Evolutionary conservation across 2,888 invertebrate species (phyloP).

Genomic region (Acanthacorydalis orientalis): DNA sequence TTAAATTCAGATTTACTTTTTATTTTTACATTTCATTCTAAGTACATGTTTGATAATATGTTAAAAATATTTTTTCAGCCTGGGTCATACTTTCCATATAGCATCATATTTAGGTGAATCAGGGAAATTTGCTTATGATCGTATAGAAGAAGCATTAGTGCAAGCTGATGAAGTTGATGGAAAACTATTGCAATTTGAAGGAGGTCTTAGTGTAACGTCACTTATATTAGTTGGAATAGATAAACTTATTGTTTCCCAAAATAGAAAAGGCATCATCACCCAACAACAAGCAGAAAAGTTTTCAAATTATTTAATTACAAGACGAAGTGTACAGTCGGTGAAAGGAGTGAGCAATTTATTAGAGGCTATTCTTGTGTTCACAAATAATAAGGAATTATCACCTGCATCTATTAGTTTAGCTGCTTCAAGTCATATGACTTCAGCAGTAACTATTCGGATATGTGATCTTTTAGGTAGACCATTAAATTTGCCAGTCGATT

Average conservation of each 20-base stretch:
- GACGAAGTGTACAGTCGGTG: conserved; percentile 74
- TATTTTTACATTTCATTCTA: conserved; percentile 2
- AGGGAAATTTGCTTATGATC: conserved; percentile 47
- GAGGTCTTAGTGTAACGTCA: conserved; percentile 32
- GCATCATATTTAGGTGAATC: conserved; percentile 58
- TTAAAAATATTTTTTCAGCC: conserved; percentile 29
- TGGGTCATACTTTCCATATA: conserved; percentile 70
- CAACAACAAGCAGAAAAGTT: conserved; percentile 75
- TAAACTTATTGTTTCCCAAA: conserved; percentile 40
- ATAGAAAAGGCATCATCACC: conserved; percentile 51
- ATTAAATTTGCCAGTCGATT: conserved; percentile 37
- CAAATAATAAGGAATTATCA: conserved; percentile 53
- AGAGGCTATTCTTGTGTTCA: conserved; percentile 55
- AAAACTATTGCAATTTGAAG: conserved; percentile 78
- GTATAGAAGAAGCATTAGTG: conserved; percentile 81
- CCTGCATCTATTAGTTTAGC: conserved; percentile 72
- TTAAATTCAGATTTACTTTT: neutral
- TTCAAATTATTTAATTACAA: conserved; percentile 73
- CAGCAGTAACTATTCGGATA: conserved; percentile 49
- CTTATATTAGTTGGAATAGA: conserved; percentile 36
- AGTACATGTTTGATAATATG: neutral
- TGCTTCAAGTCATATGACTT: conserved; percentile 60
- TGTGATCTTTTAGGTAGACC: conserved; percentile 61
- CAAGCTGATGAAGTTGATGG: conserved; percentile 93
- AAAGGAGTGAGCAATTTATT: conserved; percentile 70